Percentiles rank a stretch among this genome's conserved stretches.
phyloP scores from a whole-genome alignment of 2,113 vertebrate genomes.

The Cephalopholis sonnerati region DNA sequence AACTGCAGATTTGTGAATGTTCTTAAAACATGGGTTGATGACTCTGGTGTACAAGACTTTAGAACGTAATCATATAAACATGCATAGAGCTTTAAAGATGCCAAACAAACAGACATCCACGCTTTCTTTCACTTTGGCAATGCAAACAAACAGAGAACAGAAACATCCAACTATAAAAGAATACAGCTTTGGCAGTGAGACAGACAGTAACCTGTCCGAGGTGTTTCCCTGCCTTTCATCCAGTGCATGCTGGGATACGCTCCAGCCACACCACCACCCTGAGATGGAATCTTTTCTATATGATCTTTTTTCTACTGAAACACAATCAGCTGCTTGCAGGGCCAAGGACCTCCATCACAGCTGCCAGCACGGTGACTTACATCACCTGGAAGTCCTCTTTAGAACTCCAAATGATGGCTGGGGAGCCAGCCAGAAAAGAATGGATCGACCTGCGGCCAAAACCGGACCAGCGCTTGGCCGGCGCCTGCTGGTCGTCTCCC shows the following conservation, averaged over 20 bases:
- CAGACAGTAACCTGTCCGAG: neutral
- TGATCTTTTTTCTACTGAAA: neutral
- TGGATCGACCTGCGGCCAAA: slow-evolving; percentile 6
- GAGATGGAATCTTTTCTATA: slow-evolving; percentile 17
- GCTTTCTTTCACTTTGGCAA: too few species aligned
- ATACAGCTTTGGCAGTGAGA: neutral
- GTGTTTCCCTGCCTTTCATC: slow-evolving; percentile 28
- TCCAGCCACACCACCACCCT: neutral
- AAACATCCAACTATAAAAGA: neutral
- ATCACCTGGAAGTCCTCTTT: slow-evolving; percentile 32
- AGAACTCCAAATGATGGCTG: slow-evolving; percentile 13
- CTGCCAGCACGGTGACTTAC: neutral
- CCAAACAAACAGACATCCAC: too few species aligned
- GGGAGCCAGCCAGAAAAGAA: slow-evolving; percentile 8
- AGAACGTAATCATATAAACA: too few species aligned
- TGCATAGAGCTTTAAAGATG: too few species aligned
- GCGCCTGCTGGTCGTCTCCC: slow-evolving; percentile 26
- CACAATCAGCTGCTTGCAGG: slow-evolving; percentile 2
- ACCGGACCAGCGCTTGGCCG: slow-evolving; percentile 14
- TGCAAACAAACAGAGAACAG: too few species aligned
- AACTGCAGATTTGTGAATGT: too few species aligned
- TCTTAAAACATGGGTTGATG: too few species aligned
- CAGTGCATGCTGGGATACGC: slow-evolving; percentile 38
- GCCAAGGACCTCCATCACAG: neutral
- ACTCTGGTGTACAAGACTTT: too few species aligned